Percentiles rank a stretch among this genome's conserved stretches.
Evolutionary conservation across 1,140 invertebrate genomes (phyloP).

Genomic region (Drosophila kurseongensis): DNA sequence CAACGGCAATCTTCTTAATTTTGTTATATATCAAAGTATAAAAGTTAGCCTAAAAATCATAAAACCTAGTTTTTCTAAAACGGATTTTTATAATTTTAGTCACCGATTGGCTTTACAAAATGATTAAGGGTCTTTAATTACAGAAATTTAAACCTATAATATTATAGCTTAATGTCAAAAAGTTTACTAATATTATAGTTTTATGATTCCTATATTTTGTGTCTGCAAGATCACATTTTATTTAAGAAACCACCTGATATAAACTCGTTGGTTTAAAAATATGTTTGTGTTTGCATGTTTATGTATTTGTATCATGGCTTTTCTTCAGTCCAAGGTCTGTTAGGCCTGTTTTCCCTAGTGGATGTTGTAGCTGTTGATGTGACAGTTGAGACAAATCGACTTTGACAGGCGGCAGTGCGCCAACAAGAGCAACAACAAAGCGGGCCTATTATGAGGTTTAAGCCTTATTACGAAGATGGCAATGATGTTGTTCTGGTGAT

Average conservation of each 20-base stretch:
- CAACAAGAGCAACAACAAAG: conserved; percentile 29
- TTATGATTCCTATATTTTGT: no score
- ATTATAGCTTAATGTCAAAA: no score
- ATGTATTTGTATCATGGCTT: not conserved
- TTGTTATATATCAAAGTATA: not conserved
- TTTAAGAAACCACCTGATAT: no score
- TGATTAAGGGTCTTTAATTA: no score
- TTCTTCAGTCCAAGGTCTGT: not conserved
- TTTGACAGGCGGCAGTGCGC: conserved; percentile 65
- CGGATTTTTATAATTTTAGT: no score
- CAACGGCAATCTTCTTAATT: not conserved
- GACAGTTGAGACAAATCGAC: conserved; percentile 66
- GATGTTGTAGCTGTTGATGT: conserved; percentile 29
- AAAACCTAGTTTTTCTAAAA: no score
- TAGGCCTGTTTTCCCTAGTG: not conserved
- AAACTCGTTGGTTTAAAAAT: no score
- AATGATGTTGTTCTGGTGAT: conserved; percentile 5
- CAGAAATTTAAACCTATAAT: no score
- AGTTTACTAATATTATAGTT: no score
- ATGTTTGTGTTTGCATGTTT: no score
- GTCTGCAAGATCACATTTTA: no score
- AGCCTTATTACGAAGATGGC: conserved; percentile 15
- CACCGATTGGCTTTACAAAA: no score
- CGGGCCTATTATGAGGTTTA: conserved; percentile 14
- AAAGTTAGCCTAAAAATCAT: not conserved